A percentile compares a stretch with the other conserved stretches of the same genome.
Evolutionary conservation across 2,797 vertebrate genomes (phyloP).

Genomic region (Avahi laniger): DNA sequence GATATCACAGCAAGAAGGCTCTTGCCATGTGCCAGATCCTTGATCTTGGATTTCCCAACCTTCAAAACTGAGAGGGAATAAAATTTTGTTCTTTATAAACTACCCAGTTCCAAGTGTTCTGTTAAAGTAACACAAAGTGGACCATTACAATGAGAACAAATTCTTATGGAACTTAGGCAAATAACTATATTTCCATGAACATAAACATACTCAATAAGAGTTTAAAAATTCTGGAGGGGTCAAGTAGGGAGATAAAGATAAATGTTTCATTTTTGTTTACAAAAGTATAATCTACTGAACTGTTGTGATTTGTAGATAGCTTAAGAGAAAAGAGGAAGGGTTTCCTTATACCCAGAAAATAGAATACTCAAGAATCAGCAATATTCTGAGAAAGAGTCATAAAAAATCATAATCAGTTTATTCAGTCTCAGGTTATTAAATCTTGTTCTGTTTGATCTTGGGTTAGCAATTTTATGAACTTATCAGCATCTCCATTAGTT

Average conservation of each 20-base stretch:
- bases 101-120: neutral
- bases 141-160: neutral
- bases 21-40: neutral
- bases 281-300: neutral
- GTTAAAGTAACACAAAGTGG: neutral
- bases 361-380: neutral
- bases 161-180: neutral
- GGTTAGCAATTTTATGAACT: slow-evolving; percentile 41
- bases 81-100: neutral
- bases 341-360: neutral
- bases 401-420: neutral
- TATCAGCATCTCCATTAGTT: neutral
- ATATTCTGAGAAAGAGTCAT: neutral
- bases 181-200: neutral
- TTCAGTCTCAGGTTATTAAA: slow-evolving; percentile 48
- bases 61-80: neutral
- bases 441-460: slow-evolving; percentile 32
- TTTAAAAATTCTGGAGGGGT: neutral
- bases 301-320: neutral
- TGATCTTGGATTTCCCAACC: neutral
- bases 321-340: neutral
- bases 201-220: neutral
- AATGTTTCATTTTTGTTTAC: neutral
- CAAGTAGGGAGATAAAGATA: neutral
- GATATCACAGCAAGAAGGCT: neutral